phyloP scores from a whole-genome alignment of 2,113 vertebrate genomes.

The Elanus axillaris region DNA sequence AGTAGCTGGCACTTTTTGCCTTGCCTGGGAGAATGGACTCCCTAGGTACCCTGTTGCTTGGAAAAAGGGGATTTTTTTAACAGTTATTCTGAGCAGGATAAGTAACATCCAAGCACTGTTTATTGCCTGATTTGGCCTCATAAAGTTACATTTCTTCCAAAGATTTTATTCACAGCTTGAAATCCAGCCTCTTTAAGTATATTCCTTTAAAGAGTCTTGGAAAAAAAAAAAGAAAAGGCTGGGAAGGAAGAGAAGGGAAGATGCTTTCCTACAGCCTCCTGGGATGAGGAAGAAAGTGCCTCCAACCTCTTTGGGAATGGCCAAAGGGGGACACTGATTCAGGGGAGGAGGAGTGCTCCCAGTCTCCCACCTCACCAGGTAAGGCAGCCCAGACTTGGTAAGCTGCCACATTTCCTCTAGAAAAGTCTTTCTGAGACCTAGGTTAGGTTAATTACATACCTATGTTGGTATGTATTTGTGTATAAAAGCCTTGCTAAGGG shows the following conservation, averaged over 20 bases:
- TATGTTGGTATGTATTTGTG: fast-evolving
- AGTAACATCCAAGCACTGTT: neutral
- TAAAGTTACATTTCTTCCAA: neutral
- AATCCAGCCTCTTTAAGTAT: neutral
- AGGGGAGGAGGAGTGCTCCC: neutral
- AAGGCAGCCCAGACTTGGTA: neutral
- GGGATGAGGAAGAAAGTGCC: neutral
- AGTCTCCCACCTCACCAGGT: neutral
- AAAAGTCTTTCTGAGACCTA: neutral
- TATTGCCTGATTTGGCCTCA: neutral
- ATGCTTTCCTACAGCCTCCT: neutral
- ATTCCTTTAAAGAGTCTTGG: neutral
- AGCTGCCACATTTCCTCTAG: neutral
- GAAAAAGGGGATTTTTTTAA: neutral
- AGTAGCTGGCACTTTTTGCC: neutral
- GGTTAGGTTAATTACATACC: neutral
- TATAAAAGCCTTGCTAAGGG: neutral
- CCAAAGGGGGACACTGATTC: neutral
- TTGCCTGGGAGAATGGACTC: neutral
- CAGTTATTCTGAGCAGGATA: neutral
- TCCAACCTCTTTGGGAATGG: neutral
- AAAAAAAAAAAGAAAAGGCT: neutral
- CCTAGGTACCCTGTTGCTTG: neutral
- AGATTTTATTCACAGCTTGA: neutral
- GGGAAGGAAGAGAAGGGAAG: neutral